These are phyloP conservation scores for Drosophila ercepeae DNA, from an alignment of 1,140 invertebrate species.

Conservation along the genomic window DNA sequence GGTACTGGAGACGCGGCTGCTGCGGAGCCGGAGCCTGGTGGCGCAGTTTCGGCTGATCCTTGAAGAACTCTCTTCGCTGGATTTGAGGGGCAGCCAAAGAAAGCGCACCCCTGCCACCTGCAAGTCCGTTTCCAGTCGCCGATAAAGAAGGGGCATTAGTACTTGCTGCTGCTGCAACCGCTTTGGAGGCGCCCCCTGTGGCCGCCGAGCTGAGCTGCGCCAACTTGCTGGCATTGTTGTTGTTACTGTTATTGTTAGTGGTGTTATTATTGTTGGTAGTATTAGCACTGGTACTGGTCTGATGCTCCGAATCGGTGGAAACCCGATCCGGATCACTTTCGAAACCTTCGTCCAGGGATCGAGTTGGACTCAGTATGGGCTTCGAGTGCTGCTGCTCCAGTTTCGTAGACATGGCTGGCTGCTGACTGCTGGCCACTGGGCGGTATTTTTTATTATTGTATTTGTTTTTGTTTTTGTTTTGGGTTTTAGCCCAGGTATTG, in stretches of 20 bases:
- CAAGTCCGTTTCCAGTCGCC: constrained; percentile 2
- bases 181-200: constrained; percentile 68
- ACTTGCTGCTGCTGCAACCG: constrained; percentile 20
- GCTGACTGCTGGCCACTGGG: constrained; percentile 31
- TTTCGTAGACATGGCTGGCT: constrained; percentile 65
- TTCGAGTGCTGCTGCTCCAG: constrained; percentile 82
- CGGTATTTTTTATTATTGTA: constrained; percentile 28
- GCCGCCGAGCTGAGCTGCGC: constrained; percentile 80
- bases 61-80: constrained; percentile 66
- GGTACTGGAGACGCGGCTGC: constrained; percentile 68
- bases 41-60: constrained; percentile 53
- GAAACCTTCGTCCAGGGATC: constrained; percentile 84
- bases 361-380: constrained; percentile 83
- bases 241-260: constrained; percentile 37
- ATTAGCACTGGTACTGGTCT: constrained; percentile 68
- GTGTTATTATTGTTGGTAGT: constrained; percentile 20
- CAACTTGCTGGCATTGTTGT: constrained; percentile 76
- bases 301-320: constrained; percentile 84
- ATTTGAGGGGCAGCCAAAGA: constrained; percentile 61
- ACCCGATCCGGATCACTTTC: constrained; percentile 84
- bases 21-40: constrained; percentile 43
- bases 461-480: constrained; percentile 24
- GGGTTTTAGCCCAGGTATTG: constrained; percentile 34
- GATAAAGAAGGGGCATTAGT: constrained; percentile 7
- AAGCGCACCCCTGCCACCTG: constrained; percentile 33